Base-by-base conservation (phyloP, 2,113 vertebrate genomes). In the Alectura lathami region DNA sequence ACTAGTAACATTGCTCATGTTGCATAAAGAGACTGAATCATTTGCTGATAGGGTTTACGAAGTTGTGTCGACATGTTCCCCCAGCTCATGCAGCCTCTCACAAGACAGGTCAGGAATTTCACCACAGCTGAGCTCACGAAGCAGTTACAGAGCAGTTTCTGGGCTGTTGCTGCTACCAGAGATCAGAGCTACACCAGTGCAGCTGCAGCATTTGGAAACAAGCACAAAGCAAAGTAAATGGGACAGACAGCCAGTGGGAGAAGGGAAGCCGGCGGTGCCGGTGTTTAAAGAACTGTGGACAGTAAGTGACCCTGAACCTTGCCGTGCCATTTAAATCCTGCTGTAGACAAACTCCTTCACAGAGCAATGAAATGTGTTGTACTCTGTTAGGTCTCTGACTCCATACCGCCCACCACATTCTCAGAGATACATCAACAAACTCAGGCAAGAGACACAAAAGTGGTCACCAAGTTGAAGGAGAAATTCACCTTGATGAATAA, bases 391-490 rank as follows among this genome's bases (percentile, higher is more conserved):
- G 34, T 11, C 0, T 4, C 40, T 79, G 32, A 82, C 34, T 87
- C 66, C 51, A n/a, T 62, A 17, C 36, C 51, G 8, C 27, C 20
- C 8, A 54, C 20, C 8, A 9, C 24, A 13, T 32, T 79, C 53
- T 82, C 27, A 67, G 53, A 87, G 17, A 22, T 16, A 51, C 3
- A 1, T 32, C 48, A 93, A 73, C 18, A 69, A 80, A 57, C 30
- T 62, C 63, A 91, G 47, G 17, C 0, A 0, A 85, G 26, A 67
- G 24, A 42, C 0, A 1, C 43, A 64, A 73, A 47, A 75, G 11
- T 2, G 2, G 82, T 64, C 32, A 67, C 18, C 56, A 62, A 56
- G 12, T 32, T 63, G 84, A 91, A 38, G 24, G 14, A 89, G 74
- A 4, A 4, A 34, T 63, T 63, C 34, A 75, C 9, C 15, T 9